Evolutionary conservation across 2,888 invertebrate species (phyloP), one percentile per base, ranked within the genome.

Genomic region (Buathra laborator): DNA sequence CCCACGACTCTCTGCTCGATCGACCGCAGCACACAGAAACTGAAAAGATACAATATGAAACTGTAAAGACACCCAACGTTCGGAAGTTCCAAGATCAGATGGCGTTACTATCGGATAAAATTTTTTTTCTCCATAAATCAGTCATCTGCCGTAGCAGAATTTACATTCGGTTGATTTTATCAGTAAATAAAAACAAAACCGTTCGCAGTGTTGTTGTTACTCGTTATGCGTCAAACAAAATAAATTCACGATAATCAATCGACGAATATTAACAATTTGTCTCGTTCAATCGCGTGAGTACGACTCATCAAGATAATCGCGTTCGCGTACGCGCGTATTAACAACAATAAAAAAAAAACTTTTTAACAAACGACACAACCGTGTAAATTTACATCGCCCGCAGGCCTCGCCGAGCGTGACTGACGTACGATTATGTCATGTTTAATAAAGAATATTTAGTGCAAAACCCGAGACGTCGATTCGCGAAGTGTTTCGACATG

Each of bases 101-200:
- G 48, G 48, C 68, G 48, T 24, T 29, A 24, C 4, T 2, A 29
- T 29, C 68, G 24, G n/a, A 70, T n/a, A 2, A 14, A 2, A 10
- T 62, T 62, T 62, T 68, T 68, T 48, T 48, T 48, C 29, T 48
- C 68, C 9, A 70, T 51, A 70, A 46, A 51, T 70, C 48, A 14
- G 68, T 70, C n/a, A 70, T 70, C 29, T n/a, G 51, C 51, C 48
- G 67, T 14, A 46, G 46, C 46, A 44, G 14, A 70, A 48, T 48
- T 48, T 48, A 48, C 16, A 37, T 44, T 24, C 48, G n/a, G n/a
- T 70, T 51, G n/a, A 70, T 48, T 37, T 70, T 70, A 46, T 62
- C 29, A 24, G 62, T 62, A 24, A 62, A 62, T 12, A 62, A 48
- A 48, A 14, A 48, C 48, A 14, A 12, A n/a, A n/a, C 48, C 14